A percentile compares a stretch with the other conserved stretches of the same genome.
phyloP scores from a whole-genome alignment of 2,797 vertebrate species.

The Tolypeutes matacus region DNA sequence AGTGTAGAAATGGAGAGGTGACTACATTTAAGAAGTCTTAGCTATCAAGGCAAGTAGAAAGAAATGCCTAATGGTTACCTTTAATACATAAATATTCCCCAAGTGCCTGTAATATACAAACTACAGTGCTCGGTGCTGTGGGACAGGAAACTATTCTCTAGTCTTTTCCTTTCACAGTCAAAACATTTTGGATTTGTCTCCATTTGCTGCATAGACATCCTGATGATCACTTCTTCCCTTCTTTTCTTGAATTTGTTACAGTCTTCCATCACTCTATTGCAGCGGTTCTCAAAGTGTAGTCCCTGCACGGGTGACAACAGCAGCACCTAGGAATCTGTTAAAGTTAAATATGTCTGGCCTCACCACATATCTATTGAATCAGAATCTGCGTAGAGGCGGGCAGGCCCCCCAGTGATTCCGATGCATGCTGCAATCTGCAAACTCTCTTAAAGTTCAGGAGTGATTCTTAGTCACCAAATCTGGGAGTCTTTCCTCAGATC shows the following conservation, averaged over 20 bases:
- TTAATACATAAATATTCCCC: neutral
- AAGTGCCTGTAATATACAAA: neutral
- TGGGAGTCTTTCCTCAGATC: neutral
- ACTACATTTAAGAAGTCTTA: conserved; percentile 35
- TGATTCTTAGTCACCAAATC: neutral
- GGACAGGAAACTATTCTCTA: neutral
- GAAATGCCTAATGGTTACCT: neutral
- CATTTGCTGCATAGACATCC: neutral
- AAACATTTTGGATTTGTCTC: neutral
- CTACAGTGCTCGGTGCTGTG: neutral
- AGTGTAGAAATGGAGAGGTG: neutral
- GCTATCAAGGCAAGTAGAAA: neutral
- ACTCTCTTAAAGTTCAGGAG: neutral
- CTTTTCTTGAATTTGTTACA: neutral
- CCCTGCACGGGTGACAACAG: neutral
- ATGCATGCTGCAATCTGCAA: accelerated
- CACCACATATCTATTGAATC: neutral
- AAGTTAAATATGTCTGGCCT: neutral
- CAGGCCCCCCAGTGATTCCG: neutral
- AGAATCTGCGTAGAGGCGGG: neutral
- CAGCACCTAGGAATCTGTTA: neutral
- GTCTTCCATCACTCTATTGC: neutral
- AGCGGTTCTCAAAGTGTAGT: neutral
- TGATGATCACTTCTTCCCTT: neutral
- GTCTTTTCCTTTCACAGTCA: neutral